Evolutionary conservation across 2,113 vertebrate genomes (phyloP).

Genomic region (Typhlomys cinereus): DNA sequence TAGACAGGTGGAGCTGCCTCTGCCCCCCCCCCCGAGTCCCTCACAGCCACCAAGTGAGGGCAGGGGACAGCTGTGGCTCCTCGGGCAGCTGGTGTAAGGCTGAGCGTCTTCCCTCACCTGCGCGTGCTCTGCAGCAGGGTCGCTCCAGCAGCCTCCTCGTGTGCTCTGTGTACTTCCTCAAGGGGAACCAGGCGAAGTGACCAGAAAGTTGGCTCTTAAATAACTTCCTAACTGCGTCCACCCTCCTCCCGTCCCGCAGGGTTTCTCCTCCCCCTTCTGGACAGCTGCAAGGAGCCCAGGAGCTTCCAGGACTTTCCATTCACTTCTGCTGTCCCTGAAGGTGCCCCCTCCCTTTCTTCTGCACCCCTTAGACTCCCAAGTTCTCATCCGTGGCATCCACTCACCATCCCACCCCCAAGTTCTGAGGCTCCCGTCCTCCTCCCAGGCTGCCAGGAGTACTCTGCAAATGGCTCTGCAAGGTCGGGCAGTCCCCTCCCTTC

Average conservation of each 20-base stretch:
- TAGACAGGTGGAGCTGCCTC: not conserved
- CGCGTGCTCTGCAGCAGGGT: not conserved
- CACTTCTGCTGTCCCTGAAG: not conserved
- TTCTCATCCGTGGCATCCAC: not conserved
- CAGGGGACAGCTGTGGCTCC: not conserved
- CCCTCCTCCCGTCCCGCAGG: constrained; percentile 29
- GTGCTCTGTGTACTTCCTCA: constrained; percentile 77
- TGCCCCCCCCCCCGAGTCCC: fast-evolving
- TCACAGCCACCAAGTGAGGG: not conserved
- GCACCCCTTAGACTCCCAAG: not conserved
- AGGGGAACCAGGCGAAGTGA: constrained; percentile 46
- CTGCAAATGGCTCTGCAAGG: not conserved
- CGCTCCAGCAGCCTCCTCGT: not conserved
- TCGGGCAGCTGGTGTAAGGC: not conserved
- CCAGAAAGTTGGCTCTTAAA: constrained; percentile 80
- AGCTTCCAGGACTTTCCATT: constrained; percentile 6
- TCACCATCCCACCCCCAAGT: not conserved
- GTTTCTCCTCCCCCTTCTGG: constrained; percentile 68
- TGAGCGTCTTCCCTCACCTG: constrained; percentile 75
- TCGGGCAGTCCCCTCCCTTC: too few relatives aligned
- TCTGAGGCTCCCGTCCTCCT: not conserved
- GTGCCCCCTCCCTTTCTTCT: not conserved
- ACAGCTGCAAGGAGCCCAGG: constrained; percentile 13
- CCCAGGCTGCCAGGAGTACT: not conserved
- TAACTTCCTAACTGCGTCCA: constrained; percentile 76